These are phyloP conservation scores for Sardina pilchardus DNA, from an alignment of 2,113 vertebrate species.

Conservation along the genomic window DNA sequence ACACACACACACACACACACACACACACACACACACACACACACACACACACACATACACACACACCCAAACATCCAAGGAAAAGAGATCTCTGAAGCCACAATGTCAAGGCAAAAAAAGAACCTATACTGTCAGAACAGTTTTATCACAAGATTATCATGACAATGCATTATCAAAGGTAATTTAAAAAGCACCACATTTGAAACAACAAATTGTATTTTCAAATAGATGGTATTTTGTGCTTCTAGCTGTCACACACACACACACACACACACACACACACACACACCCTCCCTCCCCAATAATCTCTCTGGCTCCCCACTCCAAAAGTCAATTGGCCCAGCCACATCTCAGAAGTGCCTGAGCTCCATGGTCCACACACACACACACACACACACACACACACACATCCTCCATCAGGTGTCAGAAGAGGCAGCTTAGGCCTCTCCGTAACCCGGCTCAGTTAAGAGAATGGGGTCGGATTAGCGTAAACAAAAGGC, in stretches of 20 bases:
- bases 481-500: slow-evolving; percentile 76
- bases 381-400: neutral
- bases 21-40: neutral
- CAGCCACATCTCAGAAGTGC: slow-evolving; percentile 76
- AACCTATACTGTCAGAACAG: neutral
- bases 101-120: neutral
- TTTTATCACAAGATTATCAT: neutral
- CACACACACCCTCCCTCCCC: neutral
- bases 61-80: slow-evolving; percentile 37
- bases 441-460: slow-evolving; percentile 54
- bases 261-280: slow-evolving; percentile 4
- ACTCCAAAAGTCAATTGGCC: slow-evolving; percentile 78
- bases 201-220: neutral
- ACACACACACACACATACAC: slow-evolving; percentile 2
- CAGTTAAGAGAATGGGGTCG: slow-evolving; percentile 54
- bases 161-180: neutral
- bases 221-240: neutral
- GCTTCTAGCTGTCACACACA: neutral
- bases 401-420: slow-evolving; percentile 51
- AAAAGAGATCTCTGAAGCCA: neutral
- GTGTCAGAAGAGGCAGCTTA: slow-evolving; percentile 63
- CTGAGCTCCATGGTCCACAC: slow-evolving; percentile 43
- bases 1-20: neutral
- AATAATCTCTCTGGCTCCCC: slow-evolving; percentile 52
- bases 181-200: neutral